Evolutionary conservation across 2,888 invertebrate genomes (phyloP), one percentile per base, ranked within the genome.

Genomic region (Agrypnus murinus): DNA sequence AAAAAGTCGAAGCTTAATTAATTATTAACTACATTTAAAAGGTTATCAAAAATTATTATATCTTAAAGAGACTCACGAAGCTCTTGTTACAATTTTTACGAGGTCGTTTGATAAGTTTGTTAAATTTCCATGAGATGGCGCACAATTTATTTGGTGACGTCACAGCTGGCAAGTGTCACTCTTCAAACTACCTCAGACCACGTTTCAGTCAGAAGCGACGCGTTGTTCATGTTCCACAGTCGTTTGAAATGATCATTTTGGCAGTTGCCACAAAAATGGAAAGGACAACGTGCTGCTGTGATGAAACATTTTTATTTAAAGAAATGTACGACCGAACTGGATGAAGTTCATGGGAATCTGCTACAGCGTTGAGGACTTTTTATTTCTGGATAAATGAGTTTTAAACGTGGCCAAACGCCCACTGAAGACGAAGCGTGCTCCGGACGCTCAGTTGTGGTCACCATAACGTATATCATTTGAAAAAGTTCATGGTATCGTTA

Each of bases 111-210:
- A n/a, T n/a, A 32, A 32, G 8, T 32, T 6, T 32, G 34, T 4
- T 32, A 32, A 4, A 32, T 32, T 32, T 32, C 34, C 8, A 32
- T 32, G 34, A 32, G 34, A 32, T 4, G 4, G 34, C 34, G 34
- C 34, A n/a, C n/a, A n/a, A n/a, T n/a, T n/a, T 8, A 32, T 8
- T 32, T 6, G 34, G 40, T 40, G 40, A 40, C n/a, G n/a, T 40
- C n/a, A 40, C 40, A n/a, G 40, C 40, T 40, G 40, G 40, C 40
- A 40, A 40, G 40, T 40, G 40, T 40, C 40, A 10, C 40, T n/a
- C 40, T 40, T 10, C 40, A 40, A 40, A 40, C 10, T 7, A 40
- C 3, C 3, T 40, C 40, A 40, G 3, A 4, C 40, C 40, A 40
- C 8, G n/a, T 40, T 40, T 40, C 3, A 40, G n/a, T 2, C 40